Conservation (phyloP, 2,113 vertebrate species). For the Corythoichthys haematopterus region DNA sequence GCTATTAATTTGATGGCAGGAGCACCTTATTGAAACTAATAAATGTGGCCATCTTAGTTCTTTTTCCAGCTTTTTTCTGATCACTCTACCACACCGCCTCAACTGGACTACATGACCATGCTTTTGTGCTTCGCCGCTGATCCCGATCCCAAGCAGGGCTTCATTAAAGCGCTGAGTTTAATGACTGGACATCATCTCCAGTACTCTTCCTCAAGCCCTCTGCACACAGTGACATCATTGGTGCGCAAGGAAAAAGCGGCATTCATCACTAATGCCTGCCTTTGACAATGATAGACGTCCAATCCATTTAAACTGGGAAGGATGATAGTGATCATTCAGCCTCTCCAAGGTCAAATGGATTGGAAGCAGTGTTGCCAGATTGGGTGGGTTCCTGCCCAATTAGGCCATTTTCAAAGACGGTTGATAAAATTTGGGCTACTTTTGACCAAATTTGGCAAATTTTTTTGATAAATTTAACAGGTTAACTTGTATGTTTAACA, state of each 20-base stretch:
- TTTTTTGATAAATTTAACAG: too few species aligned
- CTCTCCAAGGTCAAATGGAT: too few species aligned
- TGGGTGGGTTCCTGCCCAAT: too few species aligned
- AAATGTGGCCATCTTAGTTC: slow-evolving; percentile 67
- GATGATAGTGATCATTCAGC: too few species aligned
- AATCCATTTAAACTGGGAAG: too few species aligned
- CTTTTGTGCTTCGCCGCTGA: slow-evolving; percentile 83
- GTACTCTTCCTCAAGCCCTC: slow-evolving; percentile 23
- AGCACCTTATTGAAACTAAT: not conserved
- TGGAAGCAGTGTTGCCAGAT: too few species aligned
- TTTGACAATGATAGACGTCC: too few species aligned
- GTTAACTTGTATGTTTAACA: too few species aligned
- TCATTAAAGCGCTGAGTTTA: slow-evolving; percentile 81
- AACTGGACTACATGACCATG: slow-evolving; percentile 79
- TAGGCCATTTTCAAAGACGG: too few species aligned
- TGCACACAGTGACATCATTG: slow-evolving; percentile 48
- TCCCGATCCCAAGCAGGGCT: slow-evolving; percentile 75
- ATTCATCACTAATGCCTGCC: not conserved
- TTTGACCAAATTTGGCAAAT: too few species aligned
- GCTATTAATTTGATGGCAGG: not conserved
- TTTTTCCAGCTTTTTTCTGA: slow-evolving; percentile 85
- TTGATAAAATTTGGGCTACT: too few species aligned
- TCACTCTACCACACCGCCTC: slow-evolving; percentile 52
- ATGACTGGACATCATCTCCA: slow-evolving; percentile 63
- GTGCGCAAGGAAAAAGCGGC: not conserved